Conservation (phyloP, 2,797 vertebrate genomes). For the Adrianichthys oophorus region DNA sequence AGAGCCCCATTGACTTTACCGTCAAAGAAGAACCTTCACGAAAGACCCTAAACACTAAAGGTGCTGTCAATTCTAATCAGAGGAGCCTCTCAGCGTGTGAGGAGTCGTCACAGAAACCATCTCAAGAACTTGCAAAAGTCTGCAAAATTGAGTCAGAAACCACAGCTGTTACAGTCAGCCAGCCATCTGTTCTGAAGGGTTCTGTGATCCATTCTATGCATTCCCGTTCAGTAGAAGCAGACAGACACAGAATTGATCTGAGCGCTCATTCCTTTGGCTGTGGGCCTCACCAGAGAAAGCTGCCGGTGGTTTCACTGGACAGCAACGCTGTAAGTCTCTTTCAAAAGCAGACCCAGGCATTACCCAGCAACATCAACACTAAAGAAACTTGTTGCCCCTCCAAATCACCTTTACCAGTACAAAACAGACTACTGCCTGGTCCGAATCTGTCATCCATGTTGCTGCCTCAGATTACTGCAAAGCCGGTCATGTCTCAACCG, state of each 20-base stretch:
- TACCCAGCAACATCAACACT: slow-evolving; percentile 43
- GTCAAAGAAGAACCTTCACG: slow-evolving; percentile 25
- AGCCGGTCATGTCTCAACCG: slow-evolving; percentile 55
- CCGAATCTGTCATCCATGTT: slow-evolving; percentile 30
- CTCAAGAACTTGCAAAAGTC: slow-evolving; percentile 57
- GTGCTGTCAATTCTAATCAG: slow-evolving; percentile 9
- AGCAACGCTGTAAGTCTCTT: slow-evolving; percentile 44
- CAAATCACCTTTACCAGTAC: slow-evolving; percentile 29
- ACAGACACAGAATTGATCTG: slow-evolving; percentile 23
- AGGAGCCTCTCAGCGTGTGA: slow-evolving; percentile 34
- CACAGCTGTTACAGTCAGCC: slow-evolving; percentile 12
- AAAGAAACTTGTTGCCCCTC: slow-evolving; percentile 43
- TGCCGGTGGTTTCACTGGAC: slow-evolving; percentile 51
- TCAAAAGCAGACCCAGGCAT: slow-evolving; percentile 45
- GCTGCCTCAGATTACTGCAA: slow-evolving; percentile 29
- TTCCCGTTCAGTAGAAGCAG: slow-evolving; percentile 32
- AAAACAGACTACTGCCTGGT: slow-evolving; percentile 38
- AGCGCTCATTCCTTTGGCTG: slow-evolving; percentile 7
- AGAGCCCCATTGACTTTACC: slow-evolving; percentile 19
- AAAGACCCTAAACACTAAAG: slow-evolving; percentile 17
- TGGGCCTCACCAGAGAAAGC: slow-evolving; percentile 41
- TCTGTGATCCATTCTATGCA: slow-evolving; percentile 50
- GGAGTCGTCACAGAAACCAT: no score
- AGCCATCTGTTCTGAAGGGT: slow-evolving; percentile 35
- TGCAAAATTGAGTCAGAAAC: slow-evolving; percentile 40